A percentile compares a stretch with the other conserved stretches of the same genome.
Evolutionary conservation across 2,113 vertebrate genomes (phyloP).

Genomic region (Andinoacara biseriatus): DNA sequence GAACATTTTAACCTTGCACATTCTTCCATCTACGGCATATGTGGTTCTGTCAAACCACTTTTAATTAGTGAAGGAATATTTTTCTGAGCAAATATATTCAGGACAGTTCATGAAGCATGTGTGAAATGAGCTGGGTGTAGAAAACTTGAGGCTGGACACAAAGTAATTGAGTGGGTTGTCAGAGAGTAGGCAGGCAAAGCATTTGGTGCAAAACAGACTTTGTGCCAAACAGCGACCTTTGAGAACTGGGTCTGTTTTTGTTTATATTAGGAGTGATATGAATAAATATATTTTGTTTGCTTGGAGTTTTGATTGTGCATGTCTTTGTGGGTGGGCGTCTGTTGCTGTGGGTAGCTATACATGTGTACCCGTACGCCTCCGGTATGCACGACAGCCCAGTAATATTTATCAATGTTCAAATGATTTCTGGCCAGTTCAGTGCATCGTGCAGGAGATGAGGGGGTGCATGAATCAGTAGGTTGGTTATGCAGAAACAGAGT

Average conservation of each 20-base stretch:
- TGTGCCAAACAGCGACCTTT: constrained; percentile 64
- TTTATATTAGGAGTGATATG: constrained; percentile 29
- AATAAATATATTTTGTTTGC: constrained; percentile 9
- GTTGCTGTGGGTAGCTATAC: constrained; percentile 40
- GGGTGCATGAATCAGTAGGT: constrained; percentile 65
- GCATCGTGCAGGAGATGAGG: constrained; percentile 63
- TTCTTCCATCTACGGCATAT: not conserved
- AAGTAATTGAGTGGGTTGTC: constrained; percentile 63
- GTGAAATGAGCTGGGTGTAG: constrained; percentile 48
- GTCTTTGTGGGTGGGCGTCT: constrained; percentile 22
- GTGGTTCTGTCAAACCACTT: constrained; percentile 4
- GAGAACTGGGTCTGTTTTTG: constrained; percentile 46
- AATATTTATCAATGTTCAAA: constrained; percentile 52
- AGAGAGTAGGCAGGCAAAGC: constrained; percentile 54
- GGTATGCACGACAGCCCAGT: constrained; percentile 22
- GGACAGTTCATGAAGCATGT: constrained; percentile 39
- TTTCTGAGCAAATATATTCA: constrained; percentile 33
- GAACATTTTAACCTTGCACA: constrained; percentile 9
- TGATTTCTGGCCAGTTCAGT: constrained; percentile 49
- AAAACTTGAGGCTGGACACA: constrained; percentile 56
- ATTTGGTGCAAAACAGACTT: constrained; percentile 70
- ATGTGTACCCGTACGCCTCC: constrained; percentile 38
- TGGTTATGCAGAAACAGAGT: constrained; percentile 65
- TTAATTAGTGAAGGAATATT: constrained; percentile 32
- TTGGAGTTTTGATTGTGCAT: constrained; percentile 21